phyloP scores from a whole-genome alignment of 2,113 vertebrate genomes.

The Microtus pennsylvanicus region DNA sequence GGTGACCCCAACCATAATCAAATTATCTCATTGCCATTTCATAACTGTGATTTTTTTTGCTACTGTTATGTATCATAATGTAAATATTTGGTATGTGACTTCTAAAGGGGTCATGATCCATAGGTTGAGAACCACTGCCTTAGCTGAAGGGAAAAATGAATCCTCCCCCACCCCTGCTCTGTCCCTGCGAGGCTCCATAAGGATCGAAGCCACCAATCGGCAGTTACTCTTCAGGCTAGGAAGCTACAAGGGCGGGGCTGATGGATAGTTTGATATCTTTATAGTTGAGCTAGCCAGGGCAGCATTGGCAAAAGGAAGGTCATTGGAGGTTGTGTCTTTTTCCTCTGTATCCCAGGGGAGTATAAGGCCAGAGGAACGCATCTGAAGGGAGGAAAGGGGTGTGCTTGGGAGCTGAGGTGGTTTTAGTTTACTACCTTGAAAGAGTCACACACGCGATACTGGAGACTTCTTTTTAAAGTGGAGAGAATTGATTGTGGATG shows the following conservation, averaged over 20 bases:
- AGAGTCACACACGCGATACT: conserved; percentile 13
- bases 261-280: background rate
- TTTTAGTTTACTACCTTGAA: conserved; percentile 64
- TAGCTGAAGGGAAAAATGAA: background rate
- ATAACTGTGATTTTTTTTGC: background rate
- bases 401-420: background rate
- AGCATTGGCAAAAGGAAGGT: background rate
- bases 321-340: background rate
- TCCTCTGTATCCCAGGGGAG: background rate
- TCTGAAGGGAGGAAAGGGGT: background rate
- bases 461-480: conserved; percentile 31
- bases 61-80: background rate
- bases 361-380: background rate
- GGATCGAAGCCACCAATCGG: background rate
- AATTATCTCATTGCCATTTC: background rate
- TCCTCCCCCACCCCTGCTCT: background rate
- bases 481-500: conserved; percentile 49
- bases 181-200: background rate
- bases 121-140: background rate
- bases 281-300: background rate
- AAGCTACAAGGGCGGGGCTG: background rate
- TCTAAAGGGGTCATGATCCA: background rate
- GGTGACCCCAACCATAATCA: background rate
- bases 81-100: background rate
- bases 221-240: conserved; percentile 8